Conservation (phyloP, 2,113 vertebrate genomes). For the Gadus chalcogrammus region DNA sequence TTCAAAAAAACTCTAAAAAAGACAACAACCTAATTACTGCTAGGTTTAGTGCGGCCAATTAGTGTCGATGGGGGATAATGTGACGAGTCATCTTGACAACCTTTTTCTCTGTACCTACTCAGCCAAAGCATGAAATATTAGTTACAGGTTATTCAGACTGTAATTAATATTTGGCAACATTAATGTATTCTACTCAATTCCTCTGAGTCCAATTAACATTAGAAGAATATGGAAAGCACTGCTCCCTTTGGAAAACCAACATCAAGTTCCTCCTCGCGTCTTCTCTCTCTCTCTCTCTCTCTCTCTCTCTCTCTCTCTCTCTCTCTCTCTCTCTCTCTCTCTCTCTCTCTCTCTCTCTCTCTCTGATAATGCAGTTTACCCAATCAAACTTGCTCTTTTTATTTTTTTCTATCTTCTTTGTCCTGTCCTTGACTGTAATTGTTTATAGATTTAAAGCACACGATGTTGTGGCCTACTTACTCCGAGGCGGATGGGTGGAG, state of each 20-base stretch:
- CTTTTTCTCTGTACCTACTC: constrained; percentile 49
- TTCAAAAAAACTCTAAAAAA: no score
- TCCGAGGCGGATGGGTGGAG: constrained; percentile 17
- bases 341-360: not conserved
- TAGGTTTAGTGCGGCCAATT: constrained; percentile 60
- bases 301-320: not conserved
- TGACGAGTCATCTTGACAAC: constrained; percentile 51
- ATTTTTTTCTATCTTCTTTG: not conserved
- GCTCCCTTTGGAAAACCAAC: not conserved
- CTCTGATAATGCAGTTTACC: not conserved
- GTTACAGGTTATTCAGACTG: constrained; percentile 47
- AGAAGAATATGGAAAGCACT: not conserved
- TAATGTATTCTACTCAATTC: constrained; percentile 34
- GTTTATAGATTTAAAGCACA: constrained; percentile 18
- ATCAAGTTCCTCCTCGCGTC: not conserved
- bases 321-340: not conserved
- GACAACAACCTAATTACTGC: constrained; percentile 39
- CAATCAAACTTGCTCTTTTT: not conserved
- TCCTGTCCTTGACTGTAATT: constrained; percentile 5
- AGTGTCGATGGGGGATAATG: constrained; percentile 60
- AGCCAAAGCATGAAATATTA: constrained; percentile 54
- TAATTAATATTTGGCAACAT: constrained; percentile 43
- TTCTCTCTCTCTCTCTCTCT: not conserved
- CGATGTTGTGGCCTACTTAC: constrained; percentile 29
- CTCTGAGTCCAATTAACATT: constrained; percentile 20